These are phyloP conservation scores for Chaetops frenatus DNA, from an alignment of 2,113 vertebrate species.

Conservation along the genomic window DNA sequence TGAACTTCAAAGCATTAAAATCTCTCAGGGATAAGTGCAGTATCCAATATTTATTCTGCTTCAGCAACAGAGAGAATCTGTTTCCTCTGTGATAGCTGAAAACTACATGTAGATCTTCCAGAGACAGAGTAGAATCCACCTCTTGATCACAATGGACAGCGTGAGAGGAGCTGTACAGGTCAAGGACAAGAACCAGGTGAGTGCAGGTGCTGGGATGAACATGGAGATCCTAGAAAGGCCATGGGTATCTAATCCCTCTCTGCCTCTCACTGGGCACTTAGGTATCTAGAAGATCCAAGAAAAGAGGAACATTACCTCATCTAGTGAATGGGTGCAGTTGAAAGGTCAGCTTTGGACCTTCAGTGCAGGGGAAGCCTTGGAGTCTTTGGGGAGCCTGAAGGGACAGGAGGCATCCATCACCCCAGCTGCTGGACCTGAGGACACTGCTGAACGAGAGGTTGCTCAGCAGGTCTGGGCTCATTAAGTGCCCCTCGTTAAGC, in stretches of 20 bases:
- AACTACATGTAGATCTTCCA: not conserved
- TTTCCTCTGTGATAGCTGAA: not conserved
- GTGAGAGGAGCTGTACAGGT: not conserved
- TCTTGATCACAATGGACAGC: accelerated
- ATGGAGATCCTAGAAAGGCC: not conserved
- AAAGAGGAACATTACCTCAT: not conserved
- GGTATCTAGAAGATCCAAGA: not conserved
- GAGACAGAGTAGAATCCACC: not conserved
- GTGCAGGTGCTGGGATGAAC: not conserved
- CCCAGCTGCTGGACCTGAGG: not conserved
- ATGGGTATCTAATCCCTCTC: not conserved
- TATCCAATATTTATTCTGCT: not conserved
- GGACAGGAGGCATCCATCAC: not conserved
- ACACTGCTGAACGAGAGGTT: not conserved
- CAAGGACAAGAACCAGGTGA: not conserved
- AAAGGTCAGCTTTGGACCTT: not conserved
- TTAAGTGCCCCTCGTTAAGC: accelerated
- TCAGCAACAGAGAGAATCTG: not conserved
- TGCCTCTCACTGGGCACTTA: not conserved
- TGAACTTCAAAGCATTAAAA: slow-evolving; percentile 31
- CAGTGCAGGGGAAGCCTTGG: not conserved
- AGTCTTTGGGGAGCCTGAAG: not conserved
- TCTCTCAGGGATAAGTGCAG: not conserved
- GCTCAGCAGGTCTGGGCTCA: not conserved
- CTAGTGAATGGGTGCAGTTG: not conserved